These are phyloP conservation scores for Dione vanillae DNA, from an alignment of 2,888 invertebrate species.

Conservation along the genomic window DNA sequence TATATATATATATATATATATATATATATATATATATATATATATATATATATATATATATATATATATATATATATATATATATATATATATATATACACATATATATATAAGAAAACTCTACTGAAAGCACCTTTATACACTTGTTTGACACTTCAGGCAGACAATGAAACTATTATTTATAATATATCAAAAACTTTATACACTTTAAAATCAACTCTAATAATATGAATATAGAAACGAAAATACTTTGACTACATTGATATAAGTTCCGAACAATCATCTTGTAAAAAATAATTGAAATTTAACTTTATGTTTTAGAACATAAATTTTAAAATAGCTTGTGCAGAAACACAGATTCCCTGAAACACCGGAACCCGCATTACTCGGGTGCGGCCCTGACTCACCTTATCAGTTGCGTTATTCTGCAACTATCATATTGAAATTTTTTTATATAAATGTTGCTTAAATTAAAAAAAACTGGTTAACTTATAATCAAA, in stretches of 20 bases:
- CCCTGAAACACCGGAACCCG: slow-evolving; percentile 70
- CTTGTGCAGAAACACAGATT: slow-evolving; percentile 42
- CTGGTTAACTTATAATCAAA: no score
- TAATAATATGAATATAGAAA: not conserved
- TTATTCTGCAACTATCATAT: slow-evolving; percentile 47
- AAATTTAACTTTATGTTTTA: not conserved
- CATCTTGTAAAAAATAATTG: not conserved
- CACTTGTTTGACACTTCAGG: slow-evolving; percentile 32
- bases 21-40: no score
- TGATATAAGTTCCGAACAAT: slow-evolving; percentile 14
- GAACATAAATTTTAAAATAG: slow-evolving; percentile 19
- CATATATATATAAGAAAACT: slow-evolving; percentile 15
- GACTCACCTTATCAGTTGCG: slow-evolving; percentile 61
- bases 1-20: no score
- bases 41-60: no score
- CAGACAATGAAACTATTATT: slow-evolving; percentile 33
- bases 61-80: not conserved
- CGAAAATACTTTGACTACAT: not conserved
- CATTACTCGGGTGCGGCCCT: slow-evolving; percentile 66
- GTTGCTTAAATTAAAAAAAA: no score
- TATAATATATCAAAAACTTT: slow-evolving; percentile 26
- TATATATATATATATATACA: slow-evolving; percentile 3
- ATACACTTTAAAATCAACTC: slow-evolving; percentile 20
- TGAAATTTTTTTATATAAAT: no score
- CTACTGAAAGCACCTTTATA: slow-evolving; percentile 24